phyloP scores from a whole-genome alignment of 1,140 invertebrate genomes.

The Homarus americanus region DNA sequence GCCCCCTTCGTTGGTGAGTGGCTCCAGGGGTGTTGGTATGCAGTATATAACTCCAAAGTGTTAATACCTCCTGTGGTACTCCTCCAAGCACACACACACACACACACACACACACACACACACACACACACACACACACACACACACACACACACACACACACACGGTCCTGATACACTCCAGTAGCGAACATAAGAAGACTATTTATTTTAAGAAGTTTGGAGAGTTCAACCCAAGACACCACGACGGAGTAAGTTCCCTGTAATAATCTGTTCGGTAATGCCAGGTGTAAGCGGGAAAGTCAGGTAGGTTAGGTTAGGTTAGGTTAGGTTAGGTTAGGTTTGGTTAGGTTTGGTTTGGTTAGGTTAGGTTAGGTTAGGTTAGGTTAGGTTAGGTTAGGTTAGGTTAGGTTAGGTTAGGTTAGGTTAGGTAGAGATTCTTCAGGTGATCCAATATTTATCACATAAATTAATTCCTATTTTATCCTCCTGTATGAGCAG shows the following conservation, averaged over 20 bases:
- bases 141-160: constrained; percentile 11
- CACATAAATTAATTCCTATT: neutral
- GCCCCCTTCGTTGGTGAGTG: neutral
- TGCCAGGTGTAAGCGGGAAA: neutral
- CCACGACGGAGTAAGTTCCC: neutral
- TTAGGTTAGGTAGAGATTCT: neutral
- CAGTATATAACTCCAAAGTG: neutral
- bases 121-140: constrained; percentile 1
- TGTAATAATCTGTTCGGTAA: neutral
- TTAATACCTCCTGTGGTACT: neutral
- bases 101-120: neutral
- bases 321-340: too few species aligned
- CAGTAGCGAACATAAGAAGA: neutral
- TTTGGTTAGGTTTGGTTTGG: too few species aligned
- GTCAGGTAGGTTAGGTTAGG: neutral
- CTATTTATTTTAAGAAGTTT: neutral
- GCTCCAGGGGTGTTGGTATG: neutral
- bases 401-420: too few species aligned
- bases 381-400: neutral
- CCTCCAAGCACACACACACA: constrained; percentile 14
- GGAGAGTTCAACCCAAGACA: neutral
- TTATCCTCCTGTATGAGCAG: neutral
- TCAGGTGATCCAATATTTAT: too few species aligned
- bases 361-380: too few species aligned
- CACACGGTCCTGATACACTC: neutral